Conservation (phyloP, 2,113 vertebrate genomes). For the Malurus elegans region DNA sequence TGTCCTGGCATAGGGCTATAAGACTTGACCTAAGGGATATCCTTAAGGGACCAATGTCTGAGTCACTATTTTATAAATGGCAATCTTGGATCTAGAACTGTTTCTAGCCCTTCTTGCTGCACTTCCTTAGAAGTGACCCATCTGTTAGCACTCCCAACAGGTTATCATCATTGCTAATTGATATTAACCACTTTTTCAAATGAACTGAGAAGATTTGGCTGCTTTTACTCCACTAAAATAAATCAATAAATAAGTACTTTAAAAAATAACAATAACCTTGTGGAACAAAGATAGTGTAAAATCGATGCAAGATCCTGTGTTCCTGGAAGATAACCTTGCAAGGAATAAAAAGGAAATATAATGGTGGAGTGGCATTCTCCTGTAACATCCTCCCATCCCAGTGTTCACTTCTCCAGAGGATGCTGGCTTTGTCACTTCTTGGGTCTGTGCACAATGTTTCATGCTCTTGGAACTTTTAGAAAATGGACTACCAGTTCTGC, state of each 20-base stretch:
- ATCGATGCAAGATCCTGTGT: neutral
- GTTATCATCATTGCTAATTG: neutral
- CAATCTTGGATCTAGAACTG: neutral
- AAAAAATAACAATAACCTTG: too few relatives aligned
- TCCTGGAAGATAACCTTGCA: neutral
- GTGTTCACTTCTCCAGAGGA: fast-evolving
- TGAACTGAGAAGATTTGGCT: neutral
- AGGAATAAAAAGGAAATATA: neutral
- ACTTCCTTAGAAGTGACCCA: neutral
- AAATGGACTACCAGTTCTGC: neutral
- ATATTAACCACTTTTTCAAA: neutral
- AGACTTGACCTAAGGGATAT: neutral
- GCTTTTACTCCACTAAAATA: neutral
- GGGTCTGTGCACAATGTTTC: neutral
- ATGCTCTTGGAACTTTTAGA: neutral
- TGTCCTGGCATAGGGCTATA: neutral
- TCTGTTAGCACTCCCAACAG: neutral
- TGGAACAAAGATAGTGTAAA: neutral
- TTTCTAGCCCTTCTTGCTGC: neutral
- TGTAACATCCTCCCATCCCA: neutral
- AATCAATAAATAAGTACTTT: neutral
- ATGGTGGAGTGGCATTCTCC: neutral
- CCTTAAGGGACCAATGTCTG: neutral
- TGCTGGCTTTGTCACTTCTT: neutral
- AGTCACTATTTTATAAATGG: neutral